Evolutionary conservation across 2,888 invertebrate genomes (phyloP), one percentile per base, ranked within the genome.

Genomic region (Noctua comes): DNA sequence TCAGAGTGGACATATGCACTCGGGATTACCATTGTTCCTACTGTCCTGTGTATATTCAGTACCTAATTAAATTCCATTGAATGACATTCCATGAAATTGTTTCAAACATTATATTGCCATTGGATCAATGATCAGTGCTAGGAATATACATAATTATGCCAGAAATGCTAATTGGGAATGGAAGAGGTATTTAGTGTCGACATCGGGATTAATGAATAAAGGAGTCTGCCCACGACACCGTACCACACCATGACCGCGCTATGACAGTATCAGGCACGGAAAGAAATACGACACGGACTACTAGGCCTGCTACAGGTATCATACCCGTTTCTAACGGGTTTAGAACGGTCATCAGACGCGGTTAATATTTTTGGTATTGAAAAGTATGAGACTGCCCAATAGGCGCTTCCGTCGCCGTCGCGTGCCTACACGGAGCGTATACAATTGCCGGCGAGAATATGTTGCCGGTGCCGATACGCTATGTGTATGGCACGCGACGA

Each of bases 11-110:
- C 21, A 16, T 54, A 31, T 21, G 1, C 27, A 40, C 36, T 51
- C 10, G 24, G 27, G 7, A 73, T n/a, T n/a, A 24, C 6, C 10
- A 16, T 40, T 68, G n/a, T 68, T 24, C 1, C 16, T 11, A 18
- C 10, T n/a, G 13, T 24, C 8, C 16, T 6, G 16, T 31, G 1
- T 13, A 27, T 36, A 24, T 21, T 1, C 5, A 66, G 8, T 48
- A n/a, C 21, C 11, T 31, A 64, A 66, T 66, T 73, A 36, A 65
- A 73, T 73, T 21, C 11, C n/a, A n/a, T 6, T 68, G 36, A 48
- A 40, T 16, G 13, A 11, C 1, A 27, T 68, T 51, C 16, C 10
- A 51, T 40, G 2, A n/a, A 46, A 21, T 48, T 18, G 7, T n/a
- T 31, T 11, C 31, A 21, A 4, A 13, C 66, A 7, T 66, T 36